Evolutionary conservation across 2,797 vertebrate genomes (phyloP).

Genomic region (Tadarida brasiliensis): DNA sequence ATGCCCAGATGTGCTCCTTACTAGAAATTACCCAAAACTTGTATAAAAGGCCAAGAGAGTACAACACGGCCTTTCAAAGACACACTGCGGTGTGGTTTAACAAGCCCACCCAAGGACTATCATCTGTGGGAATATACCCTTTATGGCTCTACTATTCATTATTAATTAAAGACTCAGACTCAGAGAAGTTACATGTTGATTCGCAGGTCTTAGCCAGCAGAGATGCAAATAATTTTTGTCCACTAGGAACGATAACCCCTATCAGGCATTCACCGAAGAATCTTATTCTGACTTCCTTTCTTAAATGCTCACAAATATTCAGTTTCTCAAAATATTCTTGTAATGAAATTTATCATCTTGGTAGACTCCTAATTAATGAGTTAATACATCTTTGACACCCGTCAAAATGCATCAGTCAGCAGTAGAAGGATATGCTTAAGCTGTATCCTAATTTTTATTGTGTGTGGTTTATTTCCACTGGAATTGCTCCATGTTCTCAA

Average conservation of each 20-base stretch:
- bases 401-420: not conserved
- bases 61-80: not conserved
- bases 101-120: not conserved
- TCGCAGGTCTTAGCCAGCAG: not conserved
- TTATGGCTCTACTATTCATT: not conserved
- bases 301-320: not conserved
- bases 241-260: not conserved
- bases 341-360: constrained; percentile 9
- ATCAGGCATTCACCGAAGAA: not conserved
- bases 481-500: not conserved
- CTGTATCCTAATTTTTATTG: not conserved
- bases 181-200: not conserved
- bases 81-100: not conserved
- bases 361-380: not conserved
- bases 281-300: not conserved
- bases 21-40: not conserved
- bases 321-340: constrained; percentile 31
- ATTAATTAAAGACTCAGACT: not conserved
- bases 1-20: not conserved
- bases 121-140: not conserved
- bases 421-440: not conserved
- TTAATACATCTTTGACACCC: not conserved
- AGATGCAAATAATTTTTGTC: not conserved
- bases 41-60: not conserved
- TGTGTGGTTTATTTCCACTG: not conserved